These are phyloP conservation scores for Dasypolia templi DNA, from an alignment of 2,888 invertebrate species.

Conservation along the genomic window DNA sequence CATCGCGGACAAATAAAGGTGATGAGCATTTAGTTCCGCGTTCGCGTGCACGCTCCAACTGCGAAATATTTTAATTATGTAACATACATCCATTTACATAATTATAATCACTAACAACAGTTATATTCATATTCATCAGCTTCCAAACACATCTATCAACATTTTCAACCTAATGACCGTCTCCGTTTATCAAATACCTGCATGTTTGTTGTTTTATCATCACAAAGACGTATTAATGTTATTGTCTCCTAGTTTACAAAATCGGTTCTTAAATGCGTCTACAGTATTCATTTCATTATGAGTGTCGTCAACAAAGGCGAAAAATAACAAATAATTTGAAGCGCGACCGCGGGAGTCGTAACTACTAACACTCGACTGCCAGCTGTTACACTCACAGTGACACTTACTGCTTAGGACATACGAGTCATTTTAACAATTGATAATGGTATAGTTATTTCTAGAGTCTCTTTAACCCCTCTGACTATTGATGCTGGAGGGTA, in stretches of 20 bases:
- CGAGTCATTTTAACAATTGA: constrained; percentile 31
- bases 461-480: constrained; percentile 58
- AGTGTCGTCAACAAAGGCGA: constrained; percentile 63
- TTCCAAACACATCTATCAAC: constrained; percentile 15
- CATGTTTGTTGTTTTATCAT: constrained; percentile 52
- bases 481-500: constrained; percentile 65
- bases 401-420: constrained; percentile 46
- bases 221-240: constrained; percentile 55
- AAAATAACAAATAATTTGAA: constrained; percentile 65
- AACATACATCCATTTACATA: constrained; percentile 55
- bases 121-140: constrained; percentile 27
- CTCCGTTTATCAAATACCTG: constrained; percentile 43
- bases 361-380: constrained; percentile 31
- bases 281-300: constrained; percentile 59
- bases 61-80: constrained; percentile 68
- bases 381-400: constrained; percentile 41
- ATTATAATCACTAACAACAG: constrained; percentile 21
- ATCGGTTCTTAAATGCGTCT: constrained; percentile 46
- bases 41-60: constrained; percentile 71
- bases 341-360: constrained; percentile 49
- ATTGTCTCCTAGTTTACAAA: constrained; percentile 53
- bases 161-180: constrained; percentile 30
- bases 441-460: constrained; percentile 46
- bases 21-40: constrained; percentile 82
- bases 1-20: constrained; percentile 88